A percentile compares a stretch with the other conserved stretches of the same genome.
phyloP scores from a whole-genome alignment of 2,113 vertebrate genomes.

The Zapus hudsonius region DNA sequence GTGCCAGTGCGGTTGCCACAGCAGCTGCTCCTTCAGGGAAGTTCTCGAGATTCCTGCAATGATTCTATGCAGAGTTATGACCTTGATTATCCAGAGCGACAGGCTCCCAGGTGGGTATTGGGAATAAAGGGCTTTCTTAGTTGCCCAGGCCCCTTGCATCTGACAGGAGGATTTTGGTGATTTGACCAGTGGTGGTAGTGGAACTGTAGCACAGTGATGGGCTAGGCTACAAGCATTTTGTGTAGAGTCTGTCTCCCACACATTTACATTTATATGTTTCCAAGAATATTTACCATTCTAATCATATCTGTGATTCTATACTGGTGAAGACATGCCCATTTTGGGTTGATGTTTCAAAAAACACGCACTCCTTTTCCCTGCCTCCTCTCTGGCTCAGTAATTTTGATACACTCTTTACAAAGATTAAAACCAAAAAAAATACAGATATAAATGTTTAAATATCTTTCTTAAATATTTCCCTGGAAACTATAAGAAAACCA shows the following conservation, averaged over 20 bases:
- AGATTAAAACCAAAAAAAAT: conserved; percentile 48
- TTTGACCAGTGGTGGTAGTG: neutral
- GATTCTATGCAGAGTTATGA: conserved; percentile 92
- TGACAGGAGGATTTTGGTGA: neutral
- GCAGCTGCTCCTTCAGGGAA: conserved; percentile 87
- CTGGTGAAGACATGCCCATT: neutral
- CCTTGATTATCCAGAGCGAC: conserved; percentile 89
- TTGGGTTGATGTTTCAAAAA: neutral
- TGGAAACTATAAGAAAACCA: conserved; percentile 54
- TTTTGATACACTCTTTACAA: conserved; percentile 47
- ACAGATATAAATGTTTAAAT: conserved; percentile 23
- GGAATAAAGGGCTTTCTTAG: conserved; percentile 3
- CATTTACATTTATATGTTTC: neutral
- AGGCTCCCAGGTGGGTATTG: conserved; percentile 89
- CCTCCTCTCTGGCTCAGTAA: neutral
- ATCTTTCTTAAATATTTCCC: conserved; percentile 53
- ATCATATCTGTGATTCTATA: neutral
- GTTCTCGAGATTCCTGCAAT: conserved; percentile 87
- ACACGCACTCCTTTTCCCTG: neutral
- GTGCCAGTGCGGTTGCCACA: conserved; percentile 88
- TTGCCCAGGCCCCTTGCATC: neutral
- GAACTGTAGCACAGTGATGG: neutral
- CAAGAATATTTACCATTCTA: neutral
- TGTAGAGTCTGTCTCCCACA: neutral
- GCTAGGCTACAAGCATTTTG: neutral